These are phyloP conservation scores for Melikaiella ostensackeni DNA, from an alignment of 2,888 invertebrate species.

Conservation along the genomic window DNA sequence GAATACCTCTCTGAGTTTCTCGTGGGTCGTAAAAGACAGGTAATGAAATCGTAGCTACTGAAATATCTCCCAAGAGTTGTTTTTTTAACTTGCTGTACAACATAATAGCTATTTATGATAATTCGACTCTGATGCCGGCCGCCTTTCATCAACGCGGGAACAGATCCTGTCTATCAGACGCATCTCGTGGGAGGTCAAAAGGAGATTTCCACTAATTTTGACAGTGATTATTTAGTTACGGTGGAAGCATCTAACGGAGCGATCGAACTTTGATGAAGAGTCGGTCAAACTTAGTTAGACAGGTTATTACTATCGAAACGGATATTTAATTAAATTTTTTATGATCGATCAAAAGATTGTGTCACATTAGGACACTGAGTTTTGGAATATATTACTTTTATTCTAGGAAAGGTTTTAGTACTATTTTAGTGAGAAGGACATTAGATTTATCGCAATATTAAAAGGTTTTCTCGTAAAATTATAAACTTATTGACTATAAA, in stretches of 20 bases:
- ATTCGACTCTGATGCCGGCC: slow-evolving; percentile 8
- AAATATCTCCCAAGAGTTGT: neutral
- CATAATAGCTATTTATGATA: slow-evolving; percentile 20
- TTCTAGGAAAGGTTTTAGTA: neutral
- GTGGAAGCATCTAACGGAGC: neutral
- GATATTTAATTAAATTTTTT: slow-evolving; percentile 14
- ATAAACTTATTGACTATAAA: too few species aligned
- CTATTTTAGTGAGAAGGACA: too few species aligned
- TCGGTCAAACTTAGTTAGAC: slow-evolving; percentile 20
- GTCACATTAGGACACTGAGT: neutral
- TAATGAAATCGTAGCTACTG: slow-evolving; percentile 33
- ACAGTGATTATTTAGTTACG: slow-evolving; percentile 27
- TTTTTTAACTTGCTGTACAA: slow-evolving; percentile 8
- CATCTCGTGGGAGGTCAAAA: slow-evolving; percentile 14
- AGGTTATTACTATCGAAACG: neutral
- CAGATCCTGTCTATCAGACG: slow-evolving; percentile 8
- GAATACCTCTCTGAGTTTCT: slow-evolving; percentile 1
- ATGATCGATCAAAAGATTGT: neutral
- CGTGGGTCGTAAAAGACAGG: slow-evolving; percentile 9
- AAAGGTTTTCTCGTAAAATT: too few species aligned
- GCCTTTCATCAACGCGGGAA: neutral
- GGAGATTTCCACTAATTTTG: slow-evolving; percentile 26
- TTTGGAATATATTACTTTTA: neutral
- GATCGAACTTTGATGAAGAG: slow-evolving; percentile 36
- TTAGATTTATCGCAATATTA: too few species aligned